Percentiles rank a stretch among this genome's conserved stretches.
phyloP scores from a whole-genome alignment of 2,797 vertebrate genomes.

The Gallinago nigripennis region DNA sequence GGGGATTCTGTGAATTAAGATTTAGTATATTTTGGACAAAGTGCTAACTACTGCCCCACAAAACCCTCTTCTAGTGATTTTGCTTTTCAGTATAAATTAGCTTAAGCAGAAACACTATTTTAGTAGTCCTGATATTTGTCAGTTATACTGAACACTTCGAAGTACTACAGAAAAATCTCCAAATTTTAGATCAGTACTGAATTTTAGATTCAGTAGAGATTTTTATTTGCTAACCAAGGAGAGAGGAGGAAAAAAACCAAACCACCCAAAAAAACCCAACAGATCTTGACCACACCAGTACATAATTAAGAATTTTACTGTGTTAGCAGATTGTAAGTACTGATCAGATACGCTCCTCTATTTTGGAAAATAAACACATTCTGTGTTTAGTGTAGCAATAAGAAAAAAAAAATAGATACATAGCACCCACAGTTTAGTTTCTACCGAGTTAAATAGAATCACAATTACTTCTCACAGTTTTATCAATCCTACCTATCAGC shows the following conservation, averaged over 20 bases:
- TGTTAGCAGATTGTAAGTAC: neutral
- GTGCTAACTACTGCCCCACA: neutral
- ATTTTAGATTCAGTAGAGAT: neutral
- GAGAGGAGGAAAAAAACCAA: fast-evolving
- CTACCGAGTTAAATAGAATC: neutral
- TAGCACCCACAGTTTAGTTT: neutral
- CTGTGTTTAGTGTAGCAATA: neutral
- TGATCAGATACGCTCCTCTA: neutral
- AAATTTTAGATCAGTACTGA: neutral
- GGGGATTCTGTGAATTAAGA: neutral
- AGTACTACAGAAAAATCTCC: neutral
- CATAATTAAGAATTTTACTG: neutral
- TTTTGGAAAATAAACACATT: neutral
- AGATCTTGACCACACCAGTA: neutral
- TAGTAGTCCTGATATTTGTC: neutral
- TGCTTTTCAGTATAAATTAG: neutral
- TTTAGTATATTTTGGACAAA: neutral
- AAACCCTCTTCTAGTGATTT: neutral
- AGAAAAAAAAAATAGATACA: neutral
- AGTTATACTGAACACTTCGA: neutral
- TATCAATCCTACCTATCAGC: neutral
- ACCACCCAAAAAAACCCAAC: neutral
- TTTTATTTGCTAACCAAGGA: neutral
- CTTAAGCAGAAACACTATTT: neutral
- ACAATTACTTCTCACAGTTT: neutral